phyloP scores from a whole-genome alignment of 2,113 vertebrate species.

The Mormyrus iriodes region DNA sequence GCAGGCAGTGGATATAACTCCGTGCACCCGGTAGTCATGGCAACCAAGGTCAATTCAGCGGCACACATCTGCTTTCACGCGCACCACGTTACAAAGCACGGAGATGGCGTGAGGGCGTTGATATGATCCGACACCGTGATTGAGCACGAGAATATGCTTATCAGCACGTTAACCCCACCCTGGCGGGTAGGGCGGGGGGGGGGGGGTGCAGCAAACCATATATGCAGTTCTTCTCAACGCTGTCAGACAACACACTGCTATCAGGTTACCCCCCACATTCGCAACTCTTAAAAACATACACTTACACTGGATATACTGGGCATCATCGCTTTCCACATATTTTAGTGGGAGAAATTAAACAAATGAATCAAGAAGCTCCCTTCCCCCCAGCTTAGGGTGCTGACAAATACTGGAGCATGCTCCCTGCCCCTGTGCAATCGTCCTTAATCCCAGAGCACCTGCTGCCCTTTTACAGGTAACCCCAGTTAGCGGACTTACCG shows the following conservation, averaged over 20 bases:
- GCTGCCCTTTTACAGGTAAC: constrained; percentile 49
- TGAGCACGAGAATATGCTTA: constrained; percentile 26
- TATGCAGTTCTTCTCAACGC: not conserved
- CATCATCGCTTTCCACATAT: not conserved
- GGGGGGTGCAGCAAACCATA: not conserved
- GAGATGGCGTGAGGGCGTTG: not conserved
- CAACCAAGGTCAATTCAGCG: constrained; percentile 58
- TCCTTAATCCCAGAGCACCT: constrained; percentile 70
- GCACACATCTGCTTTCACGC: constrained; percentile 42
- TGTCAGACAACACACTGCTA: not conserved
- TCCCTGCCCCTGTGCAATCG: constrained; percentile 45
- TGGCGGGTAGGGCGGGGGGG: not conserved
- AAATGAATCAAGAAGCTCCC: not conserved
- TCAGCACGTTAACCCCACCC: constrained; percentile 10
- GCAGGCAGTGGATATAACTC: constrained; percentile 49
- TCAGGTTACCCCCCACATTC: not conserved
- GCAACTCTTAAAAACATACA: not conserved
- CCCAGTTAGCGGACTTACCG: constrained; percentile 36
- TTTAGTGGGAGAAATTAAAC: not conserved
- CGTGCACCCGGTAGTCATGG: constrained; percentile 43
- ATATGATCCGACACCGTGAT: constrained; percentile 16
- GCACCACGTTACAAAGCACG: constrained; percentile 22
- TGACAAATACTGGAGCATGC: constrained; percentile 33
- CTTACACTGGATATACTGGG: not conserved
- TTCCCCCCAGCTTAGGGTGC: not conserved